Conservation (phyloP, 2,113 vertebrate species). For the Marmota flaviventris region DNA sequence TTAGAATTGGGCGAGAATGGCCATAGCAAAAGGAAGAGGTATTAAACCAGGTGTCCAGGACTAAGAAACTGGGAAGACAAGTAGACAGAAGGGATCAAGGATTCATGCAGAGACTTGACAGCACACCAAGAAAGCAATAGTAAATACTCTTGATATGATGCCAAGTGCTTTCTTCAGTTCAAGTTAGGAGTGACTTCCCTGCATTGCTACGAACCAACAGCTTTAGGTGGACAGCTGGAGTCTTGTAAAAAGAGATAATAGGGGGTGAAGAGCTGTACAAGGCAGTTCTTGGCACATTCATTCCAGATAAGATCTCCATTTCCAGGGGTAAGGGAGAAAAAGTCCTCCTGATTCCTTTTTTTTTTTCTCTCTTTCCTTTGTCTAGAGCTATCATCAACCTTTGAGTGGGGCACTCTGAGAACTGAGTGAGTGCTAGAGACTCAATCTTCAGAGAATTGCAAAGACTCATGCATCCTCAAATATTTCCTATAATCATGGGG, state of each 20-base stretch:
- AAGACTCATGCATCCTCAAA: neutral
- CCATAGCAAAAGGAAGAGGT: neutral
- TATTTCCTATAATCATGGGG: neutral
- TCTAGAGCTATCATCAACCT: neutral
- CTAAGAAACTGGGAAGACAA: neutral
- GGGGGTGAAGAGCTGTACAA: neutral
- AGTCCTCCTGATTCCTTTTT: neutral
- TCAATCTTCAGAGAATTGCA: neutral
- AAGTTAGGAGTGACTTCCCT: neutral
- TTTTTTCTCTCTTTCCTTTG: neutral
- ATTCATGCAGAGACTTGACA: neutral
- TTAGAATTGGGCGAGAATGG: neutral
- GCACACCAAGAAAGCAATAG: neutral
- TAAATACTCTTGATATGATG: neutral
- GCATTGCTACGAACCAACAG: neutral
- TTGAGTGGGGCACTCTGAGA: neutral
- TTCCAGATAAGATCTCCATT: constrained; percentile 50
- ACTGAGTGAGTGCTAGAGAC: neutral
- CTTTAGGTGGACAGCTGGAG: neutral
- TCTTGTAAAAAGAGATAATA: neutral
- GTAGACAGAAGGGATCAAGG: neutral
- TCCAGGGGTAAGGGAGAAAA: neutral
- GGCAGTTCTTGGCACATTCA: constrained; percentile 41
- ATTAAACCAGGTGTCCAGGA: neutral
- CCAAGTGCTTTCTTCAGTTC: neutral